Evolutionary conservation across 2,888 invertebrate species (phyloP), one percentile per base, ranked within the genome.

Genomic region (Koerneria pararmatus): DNA sequence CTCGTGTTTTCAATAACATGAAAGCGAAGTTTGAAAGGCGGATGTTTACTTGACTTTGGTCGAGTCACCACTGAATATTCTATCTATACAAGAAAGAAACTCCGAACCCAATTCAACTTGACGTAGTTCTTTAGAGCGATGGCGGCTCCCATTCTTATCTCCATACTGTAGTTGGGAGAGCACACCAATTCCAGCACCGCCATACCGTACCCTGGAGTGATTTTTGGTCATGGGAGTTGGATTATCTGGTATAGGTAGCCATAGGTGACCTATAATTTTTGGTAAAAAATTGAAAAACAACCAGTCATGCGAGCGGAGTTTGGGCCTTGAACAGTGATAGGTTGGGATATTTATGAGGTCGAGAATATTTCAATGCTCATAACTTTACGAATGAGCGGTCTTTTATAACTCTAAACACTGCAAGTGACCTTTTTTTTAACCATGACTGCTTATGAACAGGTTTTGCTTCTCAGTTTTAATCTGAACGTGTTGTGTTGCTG

Each of bases 111-210:
- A 85, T 97, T 94, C 64, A 94, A 87, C 85, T 95, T 95, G 29
- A 95, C 89, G 83, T 90, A 95, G 84, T 99, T 99, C 84, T 98
- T 98, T 83, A 98, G 93, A 0, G 91, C 91, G 69, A 99, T 90
- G 11, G 95, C 91, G 29, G 93, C 92, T 5, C 93, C 91, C 48
- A 93, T 88, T 72, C 94, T 91, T 67, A 97, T 89, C 15, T 95
- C 87, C 27, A 2, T 3, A 2, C 32, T 3, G 27, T 35, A 51
- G 49, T 27, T 69, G 54, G 53, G 71, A 35, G 60, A 70, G 24
- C 69, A 67, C 3, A 69, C 72, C 27, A 75, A 56, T 49, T 72
- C 51, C 27, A 70, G 41, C 48, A 70, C 68, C 8, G 62, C 31
- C 31, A 51, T 32, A n/a, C 58, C 66, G 59, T 57, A 70, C 15